Evolutionary conservation across 2,113 vertebrate genomes (phyloP).

Genomic region (Sakesphorus luctuosus): DNA sequence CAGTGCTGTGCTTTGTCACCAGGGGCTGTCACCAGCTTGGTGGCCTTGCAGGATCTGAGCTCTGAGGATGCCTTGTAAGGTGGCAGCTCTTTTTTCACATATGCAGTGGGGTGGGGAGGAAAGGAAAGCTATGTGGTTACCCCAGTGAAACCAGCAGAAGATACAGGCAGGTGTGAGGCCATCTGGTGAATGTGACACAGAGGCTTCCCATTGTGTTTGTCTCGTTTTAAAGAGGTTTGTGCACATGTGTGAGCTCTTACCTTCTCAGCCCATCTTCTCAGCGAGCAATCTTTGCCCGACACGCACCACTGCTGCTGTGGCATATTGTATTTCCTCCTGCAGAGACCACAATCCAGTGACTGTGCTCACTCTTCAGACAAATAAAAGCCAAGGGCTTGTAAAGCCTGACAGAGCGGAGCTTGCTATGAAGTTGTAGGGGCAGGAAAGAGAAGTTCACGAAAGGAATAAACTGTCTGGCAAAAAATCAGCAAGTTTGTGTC

Average conservation of each 20-base stretch:
- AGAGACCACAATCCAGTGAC: not conserved
- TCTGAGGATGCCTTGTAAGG: rapidly evolving
- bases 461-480: not conserved
- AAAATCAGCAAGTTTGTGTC: rapidly evolving
- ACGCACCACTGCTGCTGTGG: too few relatives aligned
- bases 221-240: not conserved
- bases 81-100: not conserved
- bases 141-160: not conserved
- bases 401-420: not conserved
- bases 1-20: rapidly evolving
- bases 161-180: not conserved
- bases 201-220: rapidly evolving
- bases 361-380: not conserved
- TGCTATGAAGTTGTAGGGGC: not conserved
- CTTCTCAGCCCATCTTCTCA: not conserved
- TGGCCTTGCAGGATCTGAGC: not conserved
- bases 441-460: not conserved
- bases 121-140: not conserved
- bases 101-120: not conserved
- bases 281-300: not conserved
- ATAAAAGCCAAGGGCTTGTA: not conserved
- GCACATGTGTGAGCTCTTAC: rapidly evolving
- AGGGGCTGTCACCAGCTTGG: not conserved
- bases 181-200: not conserved
- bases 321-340: not conserved